A percentile compares a stretch with the other conserved stretches of the same genome.
Evolutionary conservation across 2,888 invertebrate genomes (phyloP).

Genomic region (Teinopalpus imperialis): DNA sequence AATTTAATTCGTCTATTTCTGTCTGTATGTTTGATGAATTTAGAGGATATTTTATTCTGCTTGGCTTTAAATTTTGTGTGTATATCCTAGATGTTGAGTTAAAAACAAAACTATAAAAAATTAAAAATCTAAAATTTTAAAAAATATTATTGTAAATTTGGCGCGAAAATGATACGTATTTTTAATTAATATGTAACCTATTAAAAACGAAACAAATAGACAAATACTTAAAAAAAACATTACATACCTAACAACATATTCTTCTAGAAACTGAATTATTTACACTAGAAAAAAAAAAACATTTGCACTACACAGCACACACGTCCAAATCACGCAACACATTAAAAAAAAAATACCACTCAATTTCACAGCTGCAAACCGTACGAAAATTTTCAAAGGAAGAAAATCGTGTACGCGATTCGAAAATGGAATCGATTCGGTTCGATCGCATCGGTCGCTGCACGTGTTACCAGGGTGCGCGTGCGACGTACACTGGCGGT

Average conservation of each 20-base stretch:
- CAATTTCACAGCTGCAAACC: not conserved
- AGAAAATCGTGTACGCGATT: conserved; percentile 30
- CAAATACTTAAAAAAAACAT: not conserved
- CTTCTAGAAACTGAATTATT: conserved; percentile 2
- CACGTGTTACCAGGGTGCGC: conserved; percentile 68
- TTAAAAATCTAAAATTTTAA: no score
- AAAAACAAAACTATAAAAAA: no score
- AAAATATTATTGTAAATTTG: no score
- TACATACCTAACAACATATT: conserved; percentile 19
- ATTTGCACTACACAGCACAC: conserved; percentile 7
- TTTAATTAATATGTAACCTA: no score
- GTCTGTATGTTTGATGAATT: conserved; percentile 1
- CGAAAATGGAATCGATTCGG: conserved; percentile 40
- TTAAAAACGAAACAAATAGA: not conserved
- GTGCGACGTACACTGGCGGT: conserved; percentile 68
- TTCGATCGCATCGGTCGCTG: conserved; percentile 42
- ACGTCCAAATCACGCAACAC: not conserved
- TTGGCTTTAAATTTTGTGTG: no score
- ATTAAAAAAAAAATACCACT: conserved; percentile 12
- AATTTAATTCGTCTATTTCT: conserved; percentile 9
- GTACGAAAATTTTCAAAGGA: conserved; percentile 1
- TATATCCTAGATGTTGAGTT: no score
- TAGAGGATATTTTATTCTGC: no score
- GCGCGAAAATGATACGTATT: no score
- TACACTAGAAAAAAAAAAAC: conserved; percentile 3